These are phyloP conservation scores for Crioceris asparagi DNA, from an alignment of 2,888 invertebrate species.

Conservation along the genomic window DNA sequence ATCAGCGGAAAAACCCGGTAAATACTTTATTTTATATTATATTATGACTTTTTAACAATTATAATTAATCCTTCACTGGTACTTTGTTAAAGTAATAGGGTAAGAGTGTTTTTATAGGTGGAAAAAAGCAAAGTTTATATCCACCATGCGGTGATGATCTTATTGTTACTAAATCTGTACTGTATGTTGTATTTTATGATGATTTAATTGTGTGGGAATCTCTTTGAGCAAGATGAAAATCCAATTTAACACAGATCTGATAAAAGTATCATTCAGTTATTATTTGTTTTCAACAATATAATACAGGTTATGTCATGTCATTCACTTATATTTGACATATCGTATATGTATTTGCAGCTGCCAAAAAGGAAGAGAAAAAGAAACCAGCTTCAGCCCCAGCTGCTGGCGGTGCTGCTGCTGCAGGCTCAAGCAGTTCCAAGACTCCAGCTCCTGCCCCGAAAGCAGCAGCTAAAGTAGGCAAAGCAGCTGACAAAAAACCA, in stretches of 20 bases:
- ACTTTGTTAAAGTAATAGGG: background rate
- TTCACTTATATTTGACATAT: background rate
- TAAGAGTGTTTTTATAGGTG: slow-evolving; percentile 3
- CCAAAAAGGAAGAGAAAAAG: slow-evolving; percentile 46
- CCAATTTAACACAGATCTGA: slow-evolving; percentile 22
- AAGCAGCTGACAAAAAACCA: slow-evolving; percentile 19
- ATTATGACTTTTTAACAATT: too few relatives aligned
- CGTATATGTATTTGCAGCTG: slow-evolving; percentile 19
- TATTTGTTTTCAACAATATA: background rate
- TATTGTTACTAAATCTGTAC: too few relatives aligned
- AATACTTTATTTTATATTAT: slow-evolving; percentile 30
- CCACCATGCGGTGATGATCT: slow-evolving; percentile 2
- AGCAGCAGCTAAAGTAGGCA: slow-evolving; percentile 23
- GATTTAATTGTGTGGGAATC: slow-evolving; percentile 45
- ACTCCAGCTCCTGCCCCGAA: slow-evolving; percentile 36
- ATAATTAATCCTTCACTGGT: background rate
- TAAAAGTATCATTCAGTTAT: slow-evolving; percentile 3
- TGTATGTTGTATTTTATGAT: too few relatives aligned
- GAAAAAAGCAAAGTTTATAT: slow-evolving; percentile 1
- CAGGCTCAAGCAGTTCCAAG: slow-evolving; percentile 32
- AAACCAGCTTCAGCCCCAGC: slow-evolving; percentile 37
- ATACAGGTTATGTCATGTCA: slow-evolving; percentile 1
- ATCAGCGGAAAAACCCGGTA: slow-evolving; percentile 75
- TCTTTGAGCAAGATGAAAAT: slow-evolving; percentile 40
- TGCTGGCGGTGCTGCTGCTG: slow-evolving; percentile 25